These are phyloP conservation scores for Phasianus colchicus DNA, from an alignment of 2,113 vertebrate genomes.

Conservation along the genomic window DNA sequence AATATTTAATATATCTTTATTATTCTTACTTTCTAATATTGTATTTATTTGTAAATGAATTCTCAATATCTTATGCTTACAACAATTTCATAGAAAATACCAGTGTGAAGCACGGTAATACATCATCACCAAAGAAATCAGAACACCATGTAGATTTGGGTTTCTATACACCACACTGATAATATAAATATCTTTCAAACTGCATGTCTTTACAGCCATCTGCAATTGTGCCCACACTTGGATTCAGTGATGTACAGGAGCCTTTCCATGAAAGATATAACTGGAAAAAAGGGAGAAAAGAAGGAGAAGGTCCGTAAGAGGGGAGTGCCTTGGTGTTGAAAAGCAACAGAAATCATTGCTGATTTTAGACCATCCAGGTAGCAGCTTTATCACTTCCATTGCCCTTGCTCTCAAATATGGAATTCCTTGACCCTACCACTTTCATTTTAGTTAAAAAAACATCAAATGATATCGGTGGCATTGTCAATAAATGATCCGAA, in stretches of 20 bases:
- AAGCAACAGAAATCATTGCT: neutral
- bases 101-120: neutral
- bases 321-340: neutral
- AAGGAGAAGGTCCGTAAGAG: neutral
- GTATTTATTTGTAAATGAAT: constrained; percentile 55
- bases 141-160: neutral
- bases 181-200: neutral
- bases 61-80: constrained; percentile 20
- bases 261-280: neutral
- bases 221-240: neutral
- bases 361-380: neutral
- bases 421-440: neutral
- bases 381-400: neutral
- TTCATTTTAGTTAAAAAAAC: neutral
- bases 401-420: neutral
- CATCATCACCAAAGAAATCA: neutral
- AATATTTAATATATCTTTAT: constrained; percentile 68
- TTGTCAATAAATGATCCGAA: neutral
- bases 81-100: neutral
- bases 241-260: neutral
- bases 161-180: neutral
- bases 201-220: neutral
- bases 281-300: neutral
- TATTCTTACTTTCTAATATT: constrained; percentile 50
- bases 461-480: neutral